Conservation (phyloP, 2,113 vertebrate species). For the Scytalopus superciliaris region DNA sequence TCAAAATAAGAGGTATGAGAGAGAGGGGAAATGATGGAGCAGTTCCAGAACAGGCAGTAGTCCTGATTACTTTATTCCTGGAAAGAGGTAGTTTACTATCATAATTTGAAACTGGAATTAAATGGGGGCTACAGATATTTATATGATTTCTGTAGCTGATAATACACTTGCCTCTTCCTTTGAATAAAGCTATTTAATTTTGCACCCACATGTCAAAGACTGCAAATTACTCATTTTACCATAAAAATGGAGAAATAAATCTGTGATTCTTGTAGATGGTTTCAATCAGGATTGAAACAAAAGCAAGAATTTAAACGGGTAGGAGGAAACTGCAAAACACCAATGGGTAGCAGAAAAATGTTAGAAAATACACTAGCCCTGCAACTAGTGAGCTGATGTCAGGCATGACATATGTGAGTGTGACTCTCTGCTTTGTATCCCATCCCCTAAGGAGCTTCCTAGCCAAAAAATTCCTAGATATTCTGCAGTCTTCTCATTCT, state of each 20-base stretch:
- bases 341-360: not conserved
- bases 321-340: not conserved
- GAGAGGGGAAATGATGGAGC: not conserved
- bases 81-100: not conserved
- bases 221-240: not conserved
- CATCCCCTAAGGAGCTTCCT: not conserved
- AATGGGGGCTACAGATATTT: not conserved
- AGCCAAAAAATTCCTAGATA: not conserved
- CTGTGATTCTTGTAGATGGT: not conserved
- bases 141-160: not conserved
- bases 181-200: not conserved
- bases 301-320: not conserved
- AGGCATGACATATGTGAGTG: accelerated
- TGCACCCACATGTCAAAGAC: not conserved
- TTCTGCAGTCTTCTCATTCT: not conserved
- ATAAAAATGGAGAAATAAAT: not conserved
- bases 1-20: not conserved
- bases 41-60: not conserved
- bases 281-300: not conserved
- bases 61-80: not conserved
- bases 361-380: not conserved
- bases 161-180: not conserved
- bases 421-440: not conserved
- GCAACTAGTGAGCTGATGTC: not conserved
- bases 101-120: not conserved